Conservation (phyloP, 2,113 vertebrate genomes). For the Spilogale gracilis region DNA sequence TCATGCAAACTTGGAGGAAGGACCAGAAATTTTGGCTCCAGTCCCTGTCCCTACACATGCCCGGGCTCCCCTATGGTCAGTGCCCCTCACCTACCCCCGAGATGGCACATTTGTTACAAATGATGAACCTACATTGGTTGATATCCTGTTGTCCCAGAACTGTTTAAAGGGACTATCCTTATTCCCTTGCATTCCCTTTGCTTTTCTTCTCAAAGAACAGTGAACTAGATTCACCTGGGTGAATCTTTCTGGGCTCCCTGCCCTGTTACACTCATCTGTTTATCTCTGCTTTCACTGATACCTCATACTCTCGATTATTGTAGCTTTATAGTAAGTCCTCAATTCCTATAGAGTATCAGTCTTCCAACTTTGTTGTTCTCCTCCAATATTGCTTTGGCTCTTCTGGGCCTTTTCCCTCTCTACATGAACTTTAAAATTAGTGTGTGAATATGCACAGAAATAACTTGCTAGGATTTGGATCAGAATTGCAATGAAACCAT, state of each 20-base stretch:
- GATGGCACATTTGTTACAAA: background rate
- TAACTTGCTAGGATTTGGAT: background rate
- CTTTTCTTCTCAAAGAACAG: background rate
- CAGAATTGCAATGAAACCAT: background rate
- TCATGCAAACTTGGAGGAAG: background rate
- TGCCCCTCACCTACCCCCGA: background rate
- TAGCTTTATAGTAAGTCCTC: background rate
- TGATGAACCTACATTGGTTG: background rate
- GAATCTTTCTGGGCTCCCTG: background rate
- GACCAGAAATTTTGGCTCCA: background rate
- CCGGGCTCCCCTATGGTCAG: background rate
- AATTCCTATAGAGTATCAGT: background rate
- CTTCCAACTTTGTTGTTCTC: background rate
- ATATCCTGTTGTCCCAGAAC: background rate
- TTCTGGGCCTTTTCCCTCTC: background rate
- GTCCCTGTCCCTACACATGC: background rate
- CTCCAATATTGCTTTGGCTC: background rate
- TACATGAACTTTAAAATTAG: background rate
- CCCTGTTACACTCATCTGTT: background rate
- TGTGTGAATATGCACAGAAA: background rate
- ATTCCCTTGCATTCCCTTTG: background rate
- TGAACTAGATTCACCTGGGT: background rate
- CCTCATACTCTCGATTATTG: accelerated
- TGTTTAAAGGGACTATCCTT: background rate
- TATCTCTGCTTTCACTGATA: background rate